Evolutionary conservation across 2,888 invertebrate genomes (phyloP).

Genomic region (Rhamnusium bicolor): DNA sequence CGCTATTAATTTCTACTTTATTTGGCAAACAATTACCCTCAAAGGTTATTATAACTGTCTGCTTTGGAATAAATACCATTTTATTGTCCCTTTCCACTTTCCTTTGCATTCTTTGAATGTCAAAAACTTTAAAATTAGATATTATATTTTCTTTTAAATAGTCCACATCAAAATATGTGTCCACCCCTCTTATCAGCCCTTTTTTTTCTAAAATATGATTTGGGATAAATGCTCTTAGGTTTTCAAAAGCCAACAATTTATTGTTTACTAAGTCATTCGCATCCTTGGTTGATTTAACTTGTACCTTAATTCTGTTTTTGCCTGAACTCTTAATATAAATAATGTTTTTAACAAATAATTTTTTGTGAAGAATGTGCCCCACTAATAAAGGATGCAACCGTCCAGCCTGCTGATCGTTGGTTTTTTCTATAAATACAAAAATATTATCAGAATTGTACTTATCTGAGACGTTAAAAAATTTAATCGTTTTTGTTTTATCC

Average conservation of each 20-base stretch:
- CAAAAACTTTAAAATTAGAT: not conserved
- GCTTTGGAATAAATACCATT: not conserved
- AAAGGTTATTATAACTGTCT: conserved; percentile 10
- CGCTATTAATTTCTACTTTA: conserved; percentile 1
- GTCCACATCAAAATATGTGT: conserved; percentile 2
- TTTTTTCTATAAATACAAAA: too few species aligned
- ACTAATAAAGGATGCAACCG: too few species aligned
- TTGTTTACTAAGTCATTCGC: conserved; percentile 5
- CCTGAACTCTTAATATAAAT: too few species aligned
- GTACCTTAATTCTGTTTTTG: too few species aligned
- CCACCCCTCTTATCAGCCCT: not conserved
- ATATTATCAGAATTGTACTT: too few species aligned
- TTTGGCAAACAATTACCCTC: not conserved
- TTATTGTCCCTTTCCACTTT: not conserved
- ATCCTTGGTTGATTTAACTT: not conserved
- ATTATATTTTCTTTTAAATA: not conserved
- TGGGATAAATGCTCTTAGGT: not conserved
- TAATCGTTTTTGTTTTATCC: too few species aligned
- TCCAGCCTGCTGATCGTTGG: too few species aligned
- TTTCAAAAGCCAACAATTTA: conserved; percentile 1
- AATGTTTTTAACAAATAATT: too few species aligned
- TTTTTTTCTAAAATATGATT: not conserved
- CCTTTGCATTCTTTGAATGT: not conserved
- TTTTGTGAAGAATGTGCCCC: too few species aligned
- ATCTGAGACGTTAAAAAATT: too few species aligned